Conservation (phyloP, 1,140 invertebrate species). For the Zaprionus taronus region DNA sequence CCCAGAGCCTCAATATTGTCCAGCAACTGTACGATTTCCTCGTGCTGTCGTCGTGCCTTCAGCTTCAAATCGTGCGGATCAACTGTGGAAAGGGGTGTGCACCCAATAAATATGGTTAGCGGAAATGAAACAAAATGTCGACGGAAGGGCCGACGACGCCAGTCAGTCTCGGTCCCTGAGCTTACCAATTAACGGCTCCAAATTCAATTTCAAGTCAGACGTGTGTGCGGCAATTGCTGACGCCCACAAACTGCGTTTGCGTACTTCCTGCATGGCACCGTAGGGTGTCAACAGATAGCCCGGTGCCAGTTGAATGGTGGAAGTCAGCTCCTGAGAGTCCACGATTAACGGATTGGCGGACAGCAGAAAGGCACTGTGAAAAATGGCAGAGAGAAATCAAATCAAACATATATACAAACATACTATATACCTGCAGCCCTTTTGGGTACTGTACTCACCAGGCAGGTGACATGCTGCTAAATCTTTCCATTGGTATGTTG, state of each 20-base stretch:
- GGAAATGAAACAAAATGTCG: conserved; percentile 61
- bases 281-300: conserved; percentile 73
- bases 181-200: conserved; percentile 77
- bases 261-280: conserved; percentile 80
- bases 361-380: conserved; percentile 62
- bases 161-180: conserved; percentile 27
- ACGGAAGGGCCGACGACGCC: conserved; percentile 10
- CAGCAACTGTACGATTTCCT: conserved; percentile 69
- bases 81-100: conserved; percentile 42
- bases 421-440: too few species aligned
- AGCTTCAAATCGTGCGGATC: conserved; percentile 68
- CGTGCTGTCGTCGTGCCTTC: conserved; percentile 62
- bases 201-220: conserved; percentile 80
- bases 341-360: conserved; percentile 79
- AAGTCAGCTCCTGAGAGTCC: conserved; percentile 74
- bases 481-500: conserved; percentile 68
- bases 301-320: conserved; percentile 75
- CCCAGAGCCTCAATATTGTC: conserved; percentile 69
- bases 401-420: neutral
- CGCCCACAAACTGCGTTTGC: conserved; percentile 83
- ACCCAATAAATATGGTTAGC: conserved; percentile 3
- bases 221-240: conserved; percentile 75
- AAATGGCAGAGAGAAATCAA: conserved; percentile 18
- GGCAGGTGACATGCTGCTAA: conserved; percentile 58
- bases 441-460: conserved; percentile 49